Evolutionary conservation across 2,113 vertebrate genomes (phyloP), one percentile per base, ranked within the genome.

Genomic region (Donacobius atricapilla): DNA sequence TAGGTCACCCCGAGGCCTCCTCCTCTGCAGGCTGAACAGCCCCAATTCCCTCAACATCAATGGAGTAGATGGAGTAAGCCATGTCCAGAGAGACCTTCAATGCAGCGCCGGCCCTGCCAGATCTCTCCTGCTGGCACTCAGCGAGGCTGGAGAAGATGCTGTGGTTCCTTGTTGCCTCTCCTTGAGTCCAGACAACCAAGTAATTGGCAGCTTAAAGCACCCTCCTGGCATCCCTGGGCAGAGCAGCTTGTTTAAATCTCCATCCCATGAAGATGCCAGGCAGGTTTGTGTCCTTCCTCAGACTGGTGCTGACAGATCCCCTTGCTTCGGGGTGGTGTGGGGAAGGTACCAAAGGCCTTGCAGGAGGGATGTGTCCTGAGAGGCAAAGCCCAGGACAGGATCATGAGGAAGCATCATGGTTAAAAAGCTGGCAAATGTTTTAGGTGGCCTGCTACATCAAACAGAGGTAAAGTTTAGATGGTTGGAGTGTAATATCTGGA

Each of bases 251-350:
- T 93, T 76, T 53, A 64, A 89, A 68, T 44, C 53, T 17, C 28
- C 23, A 0, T 24, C 61, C 25, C 44, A 40, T 12, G 7, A 61
- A 44, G 39, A 6, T 35, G 35, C 33, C 1, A 7, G 39, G 18
- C 7, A 4, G 19, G 8, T 44, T 53, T 44, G 7, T 17, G 8
- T 20, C 37, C 13, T 64, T 65, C 31, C n/a, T 70, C 22, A 12
- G 12, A 31, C 30, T 47, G 24, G 7, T n/a, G 42, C 33, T 53
- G 54, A 21, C 9, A 66, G 56, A 73, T 28, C 40, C 39, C 27
- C 28, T 81, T 50, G 35, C 21, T 61, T 63, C 64, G 56, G 56
- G 33, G 28, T 48, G 57, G 19, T 10, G 18, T 1, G 4, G 40
- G n/a, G 22, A 85, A 65, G 44, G 45, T 7, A 50, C 16, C 54